Conservation (phyloP, 2,113 vertebrate species). For the Tiliqua scincoides region DNA sequence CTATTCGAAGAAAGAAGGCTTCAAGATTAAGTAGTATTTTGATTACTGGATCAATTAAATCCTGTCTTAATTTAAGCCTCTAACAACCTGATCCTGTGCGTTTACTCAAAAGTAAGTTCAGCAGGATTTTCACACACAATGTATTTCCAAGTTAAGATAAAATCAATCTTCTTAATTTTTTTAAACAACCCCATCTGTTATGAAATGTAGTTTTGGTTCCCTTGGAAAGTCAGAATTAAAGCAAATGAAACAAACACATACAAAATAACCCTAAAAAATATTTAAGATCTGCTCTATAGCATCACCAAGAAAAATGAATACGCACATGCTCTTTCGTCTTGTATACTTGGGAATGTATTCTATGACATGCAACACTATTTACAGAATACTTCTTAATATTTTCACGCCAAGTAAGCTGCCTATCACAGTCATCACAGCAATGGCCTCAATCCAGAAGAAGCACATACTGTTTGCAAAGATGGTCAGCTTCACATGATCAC, state of each 20-base stretch:
- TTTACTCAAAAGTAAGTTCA: background rate
- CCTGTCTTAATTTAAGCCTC: constrained; percentile 21
- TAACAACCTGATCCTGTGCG: background rate
- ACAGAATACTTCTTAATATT: background rate
- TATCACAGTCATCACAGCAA: background rate
- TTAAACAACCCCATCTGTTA: background rate
- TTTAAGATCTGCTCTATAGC: background rate
- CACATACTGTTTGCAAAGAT: background rate
- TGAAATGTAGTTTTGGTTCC: background rate
- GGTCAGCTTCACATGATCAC: background rate
- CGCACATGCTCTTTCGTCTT: background rate
- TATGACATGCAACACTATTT: too few relatives aligned
- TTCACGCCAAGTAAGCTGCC: background rate
- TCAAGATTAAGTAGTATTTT: constrained; percentile 21
- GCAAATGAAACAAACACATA: background rate
- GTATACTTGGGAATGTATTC: background rate
- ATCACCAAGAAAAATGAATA: background rate
- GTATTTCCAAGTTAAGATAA: background rate
- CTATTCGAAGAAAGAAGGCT: constrained; percentile 26
- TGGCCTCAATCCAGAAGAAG: background rate
- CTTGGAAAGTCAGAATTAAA: background rate
- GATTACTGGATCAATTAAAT: constrained; percentile 32
- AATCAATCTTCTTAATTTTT: background rate
- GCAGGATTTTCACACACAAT: background rate
- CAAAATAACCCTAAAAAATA: background rate